phyloP scores from a whole-genome alignment of 2,113 vertebrate genomes.

The Origma solitaria region DNA sequence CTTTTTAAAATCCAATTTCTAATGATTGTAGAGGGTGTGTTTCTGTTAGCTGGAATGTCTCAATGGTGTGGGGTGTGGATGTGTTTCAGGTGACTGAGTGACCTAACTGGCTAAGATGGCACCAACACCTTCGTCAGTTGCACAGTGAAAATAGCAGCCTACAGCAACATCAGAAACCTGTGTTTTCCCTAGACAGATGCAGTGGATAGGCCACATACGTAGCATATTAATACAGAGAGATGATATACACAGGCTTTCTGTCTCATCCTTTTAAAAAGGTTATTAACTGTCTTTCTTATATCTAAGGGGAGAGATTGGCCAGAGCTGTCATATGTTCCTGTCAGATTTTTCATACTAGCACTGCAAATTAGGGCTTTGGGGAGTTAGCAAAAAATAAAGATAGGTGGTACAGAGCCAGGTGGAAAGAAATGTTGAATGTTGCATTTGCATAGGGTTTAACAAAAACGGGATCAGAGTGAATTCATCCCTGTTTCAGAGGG shows the following conservation, averaged over 20 bases:
- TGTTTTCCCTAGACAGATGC: background rate
- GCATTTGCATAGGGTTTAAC: constrained; percentile 6
- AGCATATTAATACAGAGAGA: constrained; percentile 33
- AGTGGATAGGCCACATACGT: background rate
- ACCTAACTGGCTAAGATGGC: background rate
- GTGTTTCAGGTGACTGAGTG: background rate
- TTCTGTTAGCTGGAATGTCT: background rate
- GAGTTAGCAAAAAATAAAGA: constrained; percentile 15
- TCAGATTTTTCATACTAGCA: constrained; percentile 35
- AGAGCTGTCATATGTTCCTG: constrained; percentile 47
- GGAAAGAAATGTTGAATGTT: background rate
- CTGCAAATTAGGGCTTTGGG: constrained; percentile 53
- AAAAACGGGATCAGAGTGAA: background rate
- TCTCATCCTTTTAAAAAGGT: constrained; percentile 39
- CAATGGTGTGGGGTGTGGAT: fast-evolving
- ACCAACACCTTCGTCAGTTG: background rate
- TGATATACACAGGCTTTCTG: constrained; percentile 14
- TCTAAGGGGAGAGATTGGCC: constrained; percentile 43
- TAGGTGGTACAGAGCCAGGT: background rate
- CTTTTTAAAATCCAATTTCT: background rate
- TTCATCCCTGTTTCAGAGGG: background rate
- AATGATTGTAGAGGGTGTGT: background rate
- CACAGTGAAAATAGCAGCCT: background rate
- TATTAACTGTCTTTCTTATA: constrained; percentile 33
- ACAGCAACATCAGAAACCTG: background rate